A percentile compares a stretch with the other conserved stretches of the same genome.
phyloP scores from a whole-genome alignment of 2,797 vertebrate genomes.

The Aeoliscus strigatus region DNA sequence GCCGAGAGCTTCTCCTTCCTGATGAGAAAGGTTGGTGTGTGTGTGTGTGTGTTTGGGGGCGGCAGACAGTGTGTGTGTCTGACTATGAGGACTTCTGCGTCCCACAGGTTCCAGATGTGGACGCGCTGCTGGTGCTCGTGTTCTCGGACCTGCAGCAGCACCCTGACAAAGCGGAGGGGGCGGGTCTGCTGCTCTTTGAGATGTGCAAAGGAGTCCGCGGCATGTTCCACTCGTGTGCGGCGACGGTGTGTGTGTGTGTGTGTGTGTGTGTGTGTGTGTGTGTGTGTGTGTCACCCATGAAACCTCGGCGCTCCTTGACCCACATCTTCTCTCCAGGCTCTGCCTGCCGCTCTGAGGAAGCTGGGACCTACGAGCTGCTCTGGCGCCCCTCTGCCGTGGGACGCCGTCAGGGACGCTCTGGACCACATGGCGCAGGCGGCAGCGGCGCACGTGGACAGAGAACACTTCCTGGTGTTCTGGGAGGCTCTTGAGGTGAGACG shows the following conservation, averaged over 20 bases:
- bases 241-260: slow-evolving; percentile 69
- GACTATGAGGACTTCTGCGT: accelerated
- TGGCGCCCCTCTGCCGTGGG: slow-evolving; percentile 77
- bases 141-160: slow-evolving; percentile 82
- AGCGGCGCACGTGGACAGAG: slow-evolving; percentile 74
- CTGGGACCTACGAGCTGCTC: slow-evolving; percentile 80
- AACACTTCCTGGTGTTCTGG: slow-evolving; percentile 85
- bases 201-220: slow-evolving; percentile 93
- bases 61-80: neutral
- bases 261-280: no score
- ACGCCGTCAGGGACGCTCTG: slow-evolving; percentile 79
- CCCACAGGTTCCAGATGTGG: slow-evolving; percentile 86
- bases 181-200: slow-evolving; percentile 90
- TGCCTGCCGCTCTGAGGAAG: slow-evolving; percentile 81
- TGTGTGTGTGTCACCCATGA: no score
- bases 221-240: slow-evolving; percentile 92
- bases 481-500: slow-evolving; percentile 81
- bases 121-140: slow-evolving; percentile 81
- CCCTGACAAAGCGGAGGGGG: slow-evolving; percentile 84
- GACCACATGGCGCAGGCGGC: slow-evolving; percentile 82
- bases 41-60: neutral
- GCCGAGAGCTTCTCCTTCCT: slow-evolving; percentile 97
- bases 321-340: slow-evolving; percentile 64
- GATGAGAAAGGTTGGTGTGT: slow-evolving; percentile 93
- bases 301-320: no score